Base-by-base conservation (phyloP, 2,113 vertebrate species). In the Quiscalus mexicanus region DNA sequence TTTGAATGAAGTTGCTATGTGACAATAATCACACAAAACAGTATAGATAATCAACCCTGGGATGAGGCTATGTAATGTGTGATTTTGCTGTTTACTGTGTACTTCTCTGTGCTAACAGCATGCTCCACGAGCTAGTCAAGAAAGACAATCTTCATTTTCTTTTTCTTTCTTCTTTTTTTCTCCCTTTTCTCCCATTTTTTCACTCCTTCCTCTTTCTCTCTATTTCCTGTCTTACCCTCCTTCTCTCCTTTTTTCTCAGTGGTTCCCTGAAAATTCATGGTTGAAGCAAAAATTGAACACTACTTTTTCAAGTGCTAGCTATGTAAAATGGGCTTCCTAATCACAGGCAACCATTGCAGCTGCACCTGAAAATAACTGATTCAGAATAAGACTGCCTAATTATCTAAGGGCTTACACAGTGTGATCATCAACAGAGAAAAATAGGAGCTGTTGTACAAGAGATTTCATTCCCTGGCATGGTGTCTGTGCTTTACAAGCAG, bases 311-410 rank as follows among this genome's bases (percentile, higher is more conserved):
- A 92, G 59, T 35, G 55, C 39, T 59, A 80, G 68, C 75, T 80
- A 30, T 70, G 49, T 65, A 77, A 90, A 92, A 89, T 63, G 56
- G 69, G 44, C 39, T 89, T 70, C 22, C 27, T 75, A 95, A 96
- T 81, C 87, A 95, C 44, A 84, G 68, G 49, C 68, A 96, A 69
- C 33, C 79, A 89, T 11, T 77, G 68, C 71, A 92, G 86, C 76
- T 81, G 83, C 91, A 94, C 94, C 91, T 95, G 89, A 91, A 96
- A 96, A 95, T 41, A 60, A 84, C n/a, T 69, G 50, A 88, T 90
- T 92, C 76, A 75, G 64, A 90, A 39, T 55, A 89, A 80, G 33
- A 73, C 27, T 59, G 84, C 45, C 55, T 92, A 83, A 91, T 93
- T 95, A 93, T 86, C 52, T 52, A 88, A n/a, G 37, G 84, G 58